phyloP scores from a whole-genome alignment of 2,797 vertebrate species.

The Clarias laeviceps region DNA sequence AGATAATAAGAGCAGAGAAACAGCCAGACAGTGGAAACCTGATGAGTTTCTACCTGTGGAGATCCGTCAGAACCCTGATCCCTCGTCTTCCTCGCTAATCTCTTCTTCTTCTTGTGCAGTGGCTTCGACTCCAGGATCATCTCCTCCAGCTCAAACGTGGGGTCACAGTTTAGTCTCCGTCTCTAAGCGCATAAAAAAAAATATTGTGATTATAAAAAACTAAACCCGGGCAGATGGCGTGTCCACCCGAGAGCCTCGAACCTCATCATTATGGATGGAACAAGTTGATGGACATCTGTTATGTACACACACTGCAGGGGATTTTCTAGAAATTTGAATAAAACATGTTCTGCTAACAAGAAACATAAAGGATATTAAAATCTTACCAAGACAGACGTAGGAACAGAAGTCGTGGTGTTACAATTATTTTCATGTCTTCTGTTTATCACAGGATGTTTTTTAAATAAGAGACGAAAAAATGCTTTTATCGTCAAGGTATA shows the following conservation, averaged over 20 bases:
- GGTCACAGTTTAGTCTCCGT: slow-evolving; percentile 93
- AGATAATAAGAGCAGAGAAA: background rate
- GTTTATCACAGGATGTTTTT: no score
- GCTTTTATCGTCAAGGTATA: no score
- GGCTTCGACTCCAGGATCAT: slow-evolving; percentile 99
- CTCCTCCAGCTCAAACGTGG: slow-evolving; percentile 96
- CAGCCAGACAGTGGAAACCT: background rate
- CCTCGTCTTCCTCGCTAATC: slow-evolving; percentile 87
- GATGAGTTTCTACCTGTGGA: slow-evolving; percentile 78
- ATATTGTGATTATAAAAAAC: background rate
- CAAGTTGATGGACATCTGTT: background rate
- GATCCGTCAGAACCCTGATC: slow-evolving; percentile 81
- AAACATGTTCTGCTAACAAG: background rate
- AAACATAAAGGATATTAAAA: background rate
- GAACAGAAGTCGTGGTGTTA: background rate
- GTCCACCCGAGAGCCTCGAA: no score
- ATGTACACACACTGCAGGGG: background rate
- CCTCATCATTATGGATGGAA: background rate
- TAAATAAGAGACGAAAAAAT: no score
- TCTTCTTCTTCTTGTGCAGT: slow-evolving; percentile 97
- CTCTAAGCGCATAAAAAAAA: slow-evolving; percentile 72
- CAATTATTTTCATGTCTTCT: background rate
- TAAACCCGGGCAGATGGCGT: background rate
- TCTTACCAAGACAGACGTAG: background rate
- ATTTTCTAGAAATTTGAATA: background rate